Conservation (phyloP, 2,888 invertebrate species). For the Xestobium rufovillosum region DNA sequence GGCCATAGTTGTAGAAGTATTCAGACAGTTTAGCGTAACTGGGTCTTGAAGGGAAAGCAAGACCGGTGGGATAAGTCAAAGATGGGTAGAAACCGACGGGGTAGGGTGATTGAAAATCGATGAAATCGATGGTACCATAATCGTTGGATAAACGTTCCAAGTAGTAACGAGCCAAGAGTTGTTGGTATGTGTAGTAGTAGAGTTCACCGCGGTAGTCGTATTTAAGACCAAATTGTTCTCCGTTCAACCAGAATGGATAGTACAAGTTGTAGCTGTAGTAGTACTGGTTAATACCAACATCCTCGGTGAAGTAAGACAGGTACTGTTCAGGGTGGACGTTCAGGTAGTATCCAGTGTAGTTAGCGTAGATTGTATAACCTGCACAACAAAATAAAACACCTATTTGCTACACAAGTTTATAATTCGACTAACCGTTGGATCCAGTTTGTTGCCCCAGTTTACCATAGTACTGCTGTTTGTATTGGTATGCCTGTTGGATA, state of each 20-base stretch:
- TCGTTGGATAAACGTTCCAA: constrained; percentile 67
- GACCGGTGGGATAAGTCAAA: constrained; percentile 56
- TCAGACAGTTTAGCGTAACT: constrained; percentile 48
- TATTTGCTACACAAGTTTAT: too few relatives aligned
- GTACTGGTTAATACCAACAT: constrained; percentile 58
- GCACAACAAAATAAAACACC: too few relatives aligned
- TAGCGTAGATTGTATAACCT: constrained; percentile 56
- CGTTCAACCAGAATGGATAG: constrained; percentile 59
- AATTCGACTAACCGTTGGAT: too few relatives aligned
- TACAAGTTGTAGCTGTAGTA: constrained; percentile 56
- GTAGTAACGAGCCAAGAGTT: constrained; percentile 64
- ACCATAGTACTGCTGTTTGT: constrained; percentile 47
- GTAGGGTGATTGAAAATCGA: constrained; percentile 48
- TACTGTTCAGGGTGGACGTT: constrained; percentile 49
- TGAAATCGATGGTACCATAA: constrained; percentile 55
- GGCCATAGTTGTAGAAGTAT: constrained; percentile 37
- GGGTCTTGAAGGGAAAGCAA: constrained; percentile 57
- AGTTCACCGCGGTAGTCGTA: constrained; percentile 57
- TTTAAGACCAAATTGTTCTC: constrained; percentile 45
- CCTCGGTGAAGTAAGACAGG: constrained; percentile 65
- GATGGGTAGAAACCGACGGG: constrained; percentile 57
- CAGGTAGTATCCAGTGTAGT: constrained; percentile 53
- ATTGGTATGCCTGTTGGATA: constrained; percentile 57
- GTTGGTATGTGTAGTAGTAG: constrained; percentile 59
- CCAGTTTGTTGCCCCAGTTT: constrained; percentile 18